Evolutionary conservation across 2,797 vertebrate genomes (phyloP).

Genomic region (Sebastes trivittatus): DNA sequence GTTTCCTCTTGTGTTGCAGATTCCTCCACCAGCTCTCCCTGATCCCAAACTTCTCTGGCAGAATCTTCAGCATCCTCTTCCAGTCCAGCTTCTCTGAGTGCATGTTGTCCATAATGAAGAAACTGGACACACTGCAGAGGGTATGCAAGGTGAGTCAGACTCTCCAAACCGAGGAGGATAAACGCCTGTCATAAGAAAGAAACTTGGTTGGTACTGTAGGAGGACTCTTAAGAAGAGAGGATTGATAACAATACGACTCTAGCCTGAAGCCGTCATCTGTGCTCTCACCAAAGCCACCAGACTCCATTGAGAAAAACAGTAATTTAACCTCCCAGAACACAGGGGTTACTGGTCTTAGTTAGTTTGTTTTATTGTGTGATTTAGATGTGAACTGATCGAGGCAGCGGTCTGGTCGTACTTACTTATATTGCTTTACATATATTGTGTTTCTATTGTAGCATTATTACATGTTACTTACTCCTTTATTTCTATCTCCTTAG

Average conservation of each 20-base stretch:
- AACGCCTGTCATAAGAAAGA: background rate
- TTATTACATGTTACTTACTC: too few species aligned
- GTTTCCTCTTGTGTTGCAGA: slow-evolving; percentile 68
- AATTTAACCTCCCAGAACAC: too few species aligned
- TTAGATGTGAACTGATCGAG: too few species aligned
- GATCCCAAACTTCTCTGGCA: slow-evolving; percentile 94
- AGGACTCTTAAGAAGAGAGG: background rate
- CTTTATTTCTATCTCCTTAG: too few species aligned
- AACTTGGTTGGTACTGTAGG: background rate
- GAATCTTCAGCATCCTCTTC: slow-evolving; percentile 96
- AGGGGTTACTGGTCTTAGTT: too few species aligned
- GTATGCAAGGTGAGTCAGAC: slow-evolving; percentile 87
- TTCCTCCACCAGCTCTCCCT: slow-evolving; percentile 94
- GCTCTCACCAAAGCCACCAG: too few species aligned
- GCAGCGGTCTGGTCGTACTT: accelerated
- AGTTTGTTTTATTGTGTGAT: too few species aligned
- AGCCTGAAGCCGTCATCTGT: too few species aligned
- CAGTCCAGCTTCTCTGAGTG: slow-evolving; percentile 94
- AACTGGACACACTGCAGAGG: slow-evolving; percentile 91
- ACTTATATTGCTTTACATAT: too few species aligned
- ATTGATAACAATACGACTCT: background rate
- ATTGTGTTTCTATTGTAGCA: too few species aligned
- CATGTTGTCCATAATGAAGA: slow-evolving; percentile 88
- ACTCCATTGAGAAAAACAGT: too few species aligned
- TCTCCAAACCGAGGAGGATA: background rate